Conservation (phyloP, 2,113 vertebrate species). For the Thomomys bottae region DNA sequence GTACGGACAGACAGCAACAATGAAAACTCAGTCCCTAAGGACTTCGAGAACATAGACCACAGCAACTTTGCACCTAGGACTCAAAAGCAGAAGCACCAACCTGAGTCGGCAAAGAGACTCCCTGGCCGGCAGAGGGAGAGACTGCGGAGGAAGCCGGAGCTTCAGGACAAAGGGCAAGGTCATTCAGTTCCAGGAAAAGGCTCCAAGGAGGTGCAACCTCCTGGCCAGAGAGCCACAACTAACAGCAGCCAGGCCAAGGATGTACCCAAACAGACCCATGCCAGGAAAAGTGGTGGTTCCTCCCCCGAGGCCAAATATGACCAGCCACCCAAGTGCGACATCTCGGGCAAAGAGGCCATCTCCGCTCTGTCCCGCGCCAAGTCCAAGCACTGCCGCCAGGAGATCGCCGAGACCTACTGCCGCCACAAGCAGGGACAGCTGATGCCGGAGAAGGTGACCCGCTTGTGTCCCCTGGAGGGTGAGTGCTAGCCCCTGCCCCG, state of each 20-base stretch:
- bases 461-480: slow-evolving; percentile 96
- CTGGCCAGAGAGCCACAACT: slow-evolving; percentile 61
- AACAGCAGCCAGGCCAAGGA: slow-evolving; percentile 83
- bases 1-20: slow-evolving; percentile 97
- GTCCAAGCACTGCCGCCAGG: slow-evolving; percentile 93
- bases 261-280: slow-evolving; percentile 63
- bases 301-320: slow-evolving; percentile 89
- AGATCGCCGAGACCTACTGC: slow-evolving; percentile 95
- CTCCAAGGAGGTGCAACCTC: slow-evolving; percentile 88
- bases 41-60: slow-evolving; percentile 98
- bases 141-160: slow-evolving; percentile 88
- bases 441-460: slow-evolving; percentile 96
- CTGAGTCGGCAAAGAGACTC: slow-evolving; percentile 85
- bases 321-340: slow-evolving; percentile 93
- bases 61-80: slow-evolving; percentile 96
- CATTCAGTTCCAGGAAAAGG: slow-evolving; percentile 85
- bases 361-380: slow-evolving; percentile 94
- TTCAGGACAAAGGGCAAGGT: slow-evolving; percentile 87
- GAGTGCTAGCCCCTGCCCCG: slow-evolving; percentile 73
- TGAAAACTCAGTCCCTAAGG: slow-evolving; percentile 98
- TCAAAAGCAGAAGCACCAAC: slow-evolving; percentile 90
- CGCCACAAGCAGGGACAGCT: slow-evolving; percentile 93
- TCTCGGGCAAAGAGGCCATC: slow-evolving; percentile 96
- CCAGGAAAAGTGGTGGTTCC: slow-evolving; percentile 79
- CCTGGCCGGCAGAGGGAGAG: slow-evolving; percentile 89